A percentile compares a stretch with the other conserved stretches of the same genome.
These are phyloP conservation scores for Molossus molossus DNA, from an alignment of 2,797 vertebrate species.

Conservation along the genomic window DNA sequence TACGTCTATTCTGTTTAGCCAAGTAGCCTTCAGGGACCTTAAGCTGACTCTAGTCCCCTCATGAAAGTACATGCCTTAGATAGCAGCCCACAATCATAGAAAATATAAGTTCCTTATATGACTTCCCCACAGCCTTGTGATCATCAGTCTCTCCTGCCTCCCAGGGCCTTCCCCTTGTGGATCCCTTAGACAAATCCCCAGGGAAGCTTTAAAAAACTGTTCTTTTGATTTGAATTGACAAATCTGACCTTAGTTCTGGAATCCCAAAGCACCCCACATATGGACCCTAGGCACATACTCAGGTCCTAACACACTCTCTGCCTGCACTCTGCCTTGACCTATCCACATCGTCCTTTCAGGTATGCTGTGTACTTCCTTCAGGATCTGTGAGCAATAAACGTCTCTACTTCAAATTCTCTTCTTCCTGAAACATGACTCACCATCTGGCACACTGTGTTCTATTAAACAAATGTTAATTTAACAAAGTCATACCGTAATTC, in stretches of 20 bases:
- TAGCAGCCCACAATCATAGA: no score
- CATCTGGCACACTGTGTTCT: not conserved
- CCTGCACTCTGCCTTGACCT: not conserved
- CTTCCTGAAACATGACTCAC: not conserved
- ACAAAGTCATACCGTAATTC: not conserved
- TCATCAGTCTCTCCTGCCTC: not conserved
- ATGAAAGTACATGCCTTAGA: not conserved
- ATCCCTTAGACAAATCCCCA: not conserved
- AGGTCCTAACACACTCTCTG: not conserved
- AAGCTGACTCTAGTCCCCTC: not conserved
- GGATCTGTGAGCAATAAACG: not conserved
- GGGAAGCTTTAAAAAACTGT: not conserved
- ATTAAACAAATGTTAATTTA: not conserved
- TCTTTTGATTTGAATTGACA: not conserved
- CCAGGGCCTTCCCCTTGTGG: not conserved
- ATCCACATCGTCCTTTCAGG: not conserved
- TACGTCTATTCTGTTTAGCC: not conserved
- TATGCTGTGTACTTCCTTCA: not conserved
- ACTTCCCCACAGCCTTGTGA: not conserved
- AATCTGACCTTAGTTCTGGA: not conserved
- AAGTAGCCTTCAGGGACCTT: not conserved
- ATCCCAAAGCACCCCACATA: not conserved
- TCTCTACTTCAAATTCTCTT: not conserved
- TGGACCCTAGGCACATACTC: not conserved
- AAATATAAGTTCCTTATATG: not conserved